Percentiles rank a stretch among this genome's conserved stretches.
Conservation (phyloP, 1,140 invertebrate species). For the Heterodera schachtii region DNA sequence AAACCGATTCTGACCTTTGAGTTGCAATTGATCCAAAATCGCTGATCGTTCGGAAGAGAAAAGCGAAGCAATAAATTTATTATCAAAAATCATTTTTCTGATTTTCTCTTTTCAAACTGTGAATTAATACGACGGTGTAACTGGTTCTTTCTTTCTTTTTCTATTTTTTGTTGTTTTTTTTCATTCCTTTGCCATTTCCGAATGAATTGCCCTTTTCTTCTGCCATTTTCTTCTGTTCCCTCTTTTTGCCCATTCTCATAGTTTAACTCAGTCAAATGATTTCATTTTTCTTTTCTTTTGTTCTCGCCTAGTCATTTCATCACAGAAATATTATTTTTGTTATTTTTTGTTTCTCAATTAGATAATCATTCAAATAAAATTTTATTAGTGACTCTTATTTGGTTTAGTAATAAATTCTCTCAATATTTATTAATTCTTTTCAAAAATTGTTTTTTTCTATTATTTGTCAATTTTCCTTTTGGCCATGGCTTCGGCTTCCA, state of each 20-base stretch:
- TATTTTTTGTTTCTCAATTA: not conserved
- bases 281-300: not conserved
- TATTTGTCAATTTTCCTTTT: not conserved
- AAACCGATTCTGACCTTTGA: slow-evolving; percentile 62
- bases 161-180: slow-evolving; percentile 20
- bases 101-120: not conserved
- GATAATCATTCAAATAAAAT: not conserved
- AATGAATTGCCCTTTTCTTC: not conserved
- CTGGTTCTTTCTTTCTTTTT: slow-evolving; percentile 4
- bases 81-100: not conserved
- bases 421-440: not conserved
- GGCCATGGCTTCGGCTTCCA: slow-evolving; percentile 20
- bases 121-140: not conserved
- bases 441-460: too few species aligned
- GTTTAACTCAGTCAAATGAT: not conserved
- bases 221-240: not conserved
- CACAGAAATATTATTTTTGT: not conserved
- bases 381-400: not conserved
- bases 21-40: slow-evolving; percentile 47
- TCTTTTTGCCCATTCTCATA: not conserved
- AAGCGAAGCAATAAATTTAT: not conserved
- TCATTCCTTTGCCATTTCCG: not conserved
- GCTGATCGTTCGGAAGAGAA: not conserved
- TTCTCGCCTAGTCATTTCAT: not conserved
- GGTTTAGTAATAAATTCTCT: not conserved